Percentiles rank a stretch among this genome's conserved stretches.
These are phyloP conservation scores for Caenorhabditis macrosperma DNA, from an alignment of 2,888 invertebrate genomes.

Conservation along the genomic window DNA sequence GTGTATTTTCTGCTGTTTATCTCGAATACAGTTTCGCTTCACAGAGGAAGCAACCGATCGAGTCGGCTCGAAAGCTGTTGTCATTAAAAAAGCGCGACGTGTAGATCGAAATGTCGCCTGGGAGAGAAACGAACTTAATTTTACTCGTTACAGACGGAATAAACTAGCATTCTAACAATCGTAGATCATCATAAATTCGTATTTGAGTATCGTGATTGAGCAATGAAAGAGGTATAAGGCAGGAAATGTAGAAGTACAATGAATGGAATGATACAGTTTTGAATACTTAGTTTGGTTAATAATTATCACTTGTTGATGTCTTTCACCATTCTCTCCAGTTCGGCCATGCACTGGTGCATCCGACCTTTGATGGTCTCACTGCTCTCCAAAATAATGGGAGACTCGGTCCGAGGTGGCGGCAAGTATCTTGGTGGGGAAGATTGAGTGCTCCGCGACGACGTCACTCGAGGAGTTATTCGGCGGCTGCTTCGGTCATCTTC, in stretches of 20 bases:
- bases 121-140: background rate
- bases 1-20: background rate
- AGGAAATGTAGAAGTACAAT: background rate
- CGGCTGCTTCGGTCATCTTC: background rate
- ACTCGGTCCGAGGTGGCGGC: slow-evolving; percentile 1
- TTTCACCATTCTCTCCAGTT: slow-evolving; percentile 40
- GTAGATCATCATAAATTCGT: background rate
- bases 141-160: background rate
- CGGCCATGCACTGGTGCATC: slow-evolving; percentile 35
- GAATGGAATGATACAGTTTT: background rate
- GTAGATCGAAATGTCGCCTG: background rate
- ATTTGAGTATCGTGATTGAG: background rate
- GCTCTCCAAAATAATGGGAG: slow-evolving; percentile 44
- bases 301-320: slow-evolving; percentile 1
- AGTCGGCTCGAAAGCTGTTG: background rate
- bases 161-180: background rate
- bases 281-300: background rate
- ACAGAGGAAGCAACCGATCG: background rate
- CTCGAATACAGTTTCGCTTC: background rate
- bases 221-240: background rate
- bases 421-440: background rate
- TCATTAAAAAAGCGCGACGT: background rate
- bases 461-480: background rate
- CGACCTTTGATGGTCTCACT: slow-evolving; percentile 36
- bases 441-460: slow-evolving; percentile 9